Evolutionary conservation across 2,888 invertebrate species (phyloP).

Genomic region (Drosophila monieri): DNA sequence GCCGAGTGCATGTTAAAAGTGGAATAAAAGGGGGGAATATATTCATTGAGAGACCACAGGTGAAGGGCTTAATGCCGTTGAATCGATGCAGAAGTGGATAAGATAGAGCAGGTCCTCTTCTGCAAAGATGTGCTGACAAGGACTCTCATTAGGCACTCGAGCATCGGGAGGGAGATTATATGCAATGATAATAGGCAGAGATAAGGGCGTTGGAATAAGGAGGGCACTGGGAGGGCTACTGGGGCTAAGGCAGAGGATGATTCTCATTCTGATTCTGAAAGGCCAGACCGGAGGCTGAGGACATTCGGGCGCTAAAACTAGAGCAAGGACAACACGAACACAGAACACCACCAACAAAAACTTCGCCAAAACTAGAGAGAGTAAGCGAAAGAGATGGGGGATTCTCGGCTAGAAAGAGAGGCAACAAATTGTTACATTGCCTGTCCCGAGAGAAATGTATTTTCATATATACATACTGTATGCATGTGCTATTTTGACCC

Average conservation of each 20-base stretch:
- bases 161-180: conserved; percentile 48
- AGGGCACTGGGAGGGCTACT: neutral
- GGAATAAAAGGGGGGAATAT: conserved; percentile 1
- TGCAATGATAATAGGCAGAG: conserved; percentile 65
- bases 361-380: conserved; percentile 56
- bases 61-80: conserved; percentile 59
- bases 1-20: conserved; percentile 1
- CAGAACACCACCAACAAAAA: conserved; percentile 56
- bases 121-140: conserved; percentile 41
- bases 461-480: conserved; percentile 2
- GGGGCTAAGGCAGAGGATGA: neutral
- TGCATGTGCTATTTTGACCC: conserved; percentile 21
- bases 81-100: conserved; percentile 33
- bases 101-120: conserved; percentile 55
- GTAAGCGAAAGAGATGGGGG: conserved; percentile 29
- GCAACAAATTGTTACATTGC: conserved; percentile 45
- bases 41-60: conserved; percentile 39
- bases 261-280: conserved; percentile 3
- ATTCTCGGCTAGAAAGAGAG: conserved; percentile 32
- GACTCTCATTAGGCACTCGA: conserved; percentile 69
- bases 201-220: conserved; percentile 50
- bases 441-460: conserved; percentile 22
- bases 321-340: conserved; percentile 67
- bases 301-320: conserved; percentile 53
- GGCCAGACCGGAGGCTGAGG: conserved; percentile 40